Conservation (phyloP, 2,113 vertebrate genomes). For the Nipponia nippon region DNA sequence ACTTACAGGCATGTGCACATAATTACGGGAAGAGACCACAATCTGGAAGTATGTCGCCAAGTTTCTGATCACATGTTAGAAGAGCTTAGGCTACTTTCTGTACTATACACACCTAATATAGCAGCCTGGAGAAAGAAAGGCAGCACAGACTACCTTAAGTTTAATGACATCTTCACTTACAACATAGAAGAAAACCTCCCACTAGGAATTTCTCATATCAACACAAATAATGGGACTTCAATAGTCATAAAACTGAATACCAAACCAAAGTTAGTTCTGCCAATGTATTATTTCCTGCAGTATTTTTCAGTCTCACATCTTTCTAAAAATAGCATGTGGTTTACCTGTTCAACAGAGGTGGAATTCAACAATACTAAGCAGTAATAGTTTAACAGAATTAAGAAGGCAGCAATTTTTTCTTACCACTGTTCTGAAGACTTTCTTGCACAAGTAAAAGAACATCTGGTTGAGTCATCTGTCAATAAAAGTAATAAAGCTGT, state of each 20-base stretch:
- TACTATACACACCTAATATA: neutral
- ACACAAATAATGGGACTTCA: neutral
- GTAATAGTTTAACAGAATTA: neutral
- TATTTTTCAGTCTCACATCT: neutral
- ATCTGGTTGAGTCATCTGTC: slow-evolving; percentile 93
- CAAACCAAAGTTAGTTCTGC: neutral
- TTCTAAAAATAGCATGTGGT: neutral
- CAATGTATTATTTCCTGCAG: neutral
- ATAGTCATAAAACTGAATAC: neutral
- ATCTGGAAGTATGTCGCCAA: neutral
- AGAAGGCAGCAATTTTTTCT: slow-evolving; percentile 64
- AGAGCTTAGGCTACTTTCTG: neutral
- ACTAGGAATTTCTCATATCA: neutral
- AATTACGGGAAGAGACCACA: neutral
- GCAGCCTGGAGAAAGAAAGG: neutral
- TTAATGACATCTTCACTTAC: neutral
- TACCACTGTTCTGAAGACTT: slow-evolving; percentile 85
- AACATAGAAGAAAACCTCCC: neutral
- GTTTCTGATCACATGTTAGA: neutral
- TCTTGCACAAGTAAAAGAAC: slow-evolving; percentile 91
- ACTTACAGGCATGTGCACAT: neutral
- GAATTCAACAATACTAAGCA: neutral
- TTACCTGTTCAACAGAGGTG: neutral
- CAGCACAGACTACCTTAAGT: neutral
- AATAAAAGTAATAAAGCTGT: slow-evolving; percentile 23